phyloP scores from a whole-genome alignment of 2,113 vertebrate species.

The Perccottus glenii region DNA sequence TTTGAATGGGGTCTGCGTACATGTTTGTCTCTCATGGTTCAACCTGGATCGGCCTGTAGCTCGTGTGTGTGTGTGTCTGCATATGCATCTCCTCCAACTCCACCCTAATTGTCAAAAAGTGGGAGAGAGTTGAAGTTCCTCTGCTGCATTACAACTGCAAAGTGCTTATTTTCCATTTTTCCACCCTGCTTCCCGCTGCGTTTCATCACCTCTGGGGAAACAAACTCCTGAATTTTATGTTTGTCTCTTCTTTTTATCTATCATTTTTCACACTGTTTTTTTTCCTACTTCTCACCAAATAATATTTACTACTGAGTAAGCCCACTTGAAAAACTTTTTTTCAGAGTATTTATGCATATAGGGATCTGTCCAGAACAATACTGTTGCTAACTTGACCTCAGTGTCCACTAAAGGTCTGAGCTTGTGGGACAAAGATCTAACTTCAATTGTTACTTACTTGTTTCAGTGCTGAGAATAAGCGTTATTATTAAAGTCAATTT shows the following conservation, averaged over 20 bases:
- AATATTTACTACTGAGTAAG: conserved; percentile 1
- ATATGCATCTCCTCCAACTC: conserved; percentile 18
- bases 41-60: conserved; percentile 1
- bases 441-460: too few relatives aligned
- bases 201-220: conserved; percentile 45
- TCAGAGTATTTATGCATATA: not conserved
- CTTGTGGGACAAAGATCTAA: too few relatives aligned
- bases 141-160: conserved; percentile 23
- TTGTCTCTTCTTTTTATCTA: not conserved
- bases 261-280: not conserved
- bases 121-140: conserved; percentile 18
- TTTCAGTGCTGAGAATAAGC: too few relatives aligned
- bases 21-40: conserved; percentile 28
- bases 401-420: too few relatives aligned
- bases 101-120: conserved; percentile 29
- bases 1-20: conserved; percentile 18
- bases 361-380: too few relatives aligned
- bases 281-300: not conserved
- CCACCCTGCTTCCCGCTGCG: conserved; percentile 26
- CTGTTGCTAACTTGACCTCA: too few relatives aligned
- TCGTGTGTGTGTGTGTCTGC: conserved; percentile 8
- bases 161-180: conserved; percentile 57
- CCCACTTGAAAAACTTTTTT: not conserved
- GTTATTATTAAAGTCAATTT: too few relatives aligned
- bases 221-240: conserved; percentile 25